These are phyloP conservation scores for Serinus canaria DNA, from an alignment of 2,113 vertebrate genomes.

Conservation along the genomic window DNA sequence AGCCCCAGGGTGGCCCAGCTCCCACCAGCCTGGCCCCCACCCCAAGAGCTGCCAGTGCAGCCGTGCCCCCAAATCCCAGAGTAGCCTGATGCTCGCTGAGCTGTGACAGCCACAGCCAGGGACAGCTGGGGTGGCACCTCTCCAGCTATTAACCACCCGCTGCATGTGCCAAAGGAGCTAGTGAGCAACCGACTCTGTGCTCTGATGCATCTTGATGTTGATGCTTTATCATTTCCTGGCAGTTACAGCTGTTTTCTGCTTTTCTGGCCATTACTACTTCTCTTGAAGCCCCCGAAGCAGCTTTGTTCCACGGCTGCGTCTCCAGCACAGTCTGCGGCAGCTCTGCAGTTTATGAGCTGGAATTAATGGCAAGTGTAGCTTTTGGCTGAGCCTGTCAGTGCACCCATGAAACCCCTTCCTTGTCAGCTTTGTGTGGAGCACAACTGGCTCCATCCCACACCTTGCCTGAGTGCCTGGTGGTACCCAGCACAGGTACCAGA, in stretches of 20 bases:
- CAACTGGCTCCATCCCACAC: not conserved
- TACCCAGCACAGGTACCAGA: not conserved
- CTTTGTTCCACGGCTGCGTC: not conserved
- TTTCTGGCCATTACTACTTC: not conserved
- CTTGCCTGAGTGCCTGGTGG: not conserved
- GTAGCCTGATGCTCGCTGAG: rapidly evolving
- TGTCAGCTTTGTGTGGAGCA: not conserved
- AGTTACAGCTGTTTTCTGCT: not conserved
- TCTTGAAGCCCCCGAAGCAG: not conserved
- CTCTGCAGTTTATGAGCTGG: not conserved
- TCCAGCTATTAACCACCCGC: not conserved
- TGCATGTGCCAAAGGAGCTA: not conserved
- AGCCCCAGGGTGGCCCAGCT: not conserved
- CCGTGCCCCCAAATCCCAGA: not conserved
- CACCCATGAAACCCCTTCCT: not conserved
- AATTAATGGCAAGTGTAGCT: not conserved
- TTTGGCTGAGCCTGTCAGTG: not conserved
- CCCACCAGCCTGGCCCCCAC: not conserved
- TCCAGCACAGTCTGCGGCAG: not conserved
- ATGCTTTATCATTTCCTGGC: not conserved
- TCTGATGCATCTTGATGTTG: not conserved
- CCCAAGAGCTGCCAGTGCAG: not conserved
- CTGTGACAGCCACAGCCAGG: not conserved
- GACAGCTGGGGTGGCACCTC: not conserved
- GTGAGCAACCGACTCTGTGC: not conserved